Evolutionary conservation across 2,797 vertebrate species (phyloP).

Genomic region (Cichlasoma orientale): DNA sequence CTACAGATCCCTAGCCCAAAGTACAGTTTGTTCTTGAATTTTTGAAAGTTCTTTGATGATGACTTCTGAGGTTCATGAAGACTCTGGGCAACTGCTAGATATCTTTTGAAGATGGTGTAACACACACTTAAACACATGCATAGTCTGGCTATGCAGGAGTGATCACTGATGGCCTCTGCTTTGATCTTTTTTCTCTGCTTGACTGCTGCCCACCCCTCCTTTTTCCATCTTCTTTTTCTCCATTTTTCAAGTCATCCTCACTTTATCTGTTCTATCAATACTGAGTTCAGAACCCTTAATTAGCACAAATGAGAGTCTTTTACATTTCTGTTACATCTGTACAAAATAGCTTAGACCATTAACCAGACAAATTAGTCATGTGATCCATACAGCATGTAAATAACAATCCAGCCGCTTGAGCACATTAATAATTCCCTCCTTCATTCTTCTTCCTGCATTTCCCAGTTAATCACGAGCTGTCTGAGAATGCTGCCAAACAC

Average conservation of each 20-base stretch:
- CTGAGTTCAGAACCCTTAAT: neutral
- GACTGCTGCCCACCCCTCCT: neutral
- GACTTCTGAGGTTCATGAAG: neutral
- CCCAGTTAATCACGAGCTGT: slow-evolving; percentile 14
- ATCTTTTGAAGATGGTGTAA: slow-evolving; percentile 36
- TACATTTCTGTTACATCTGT: neutral
- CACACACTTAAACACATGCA: neutral
- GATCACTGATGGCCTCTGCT: slow-evolving; percentile 20
- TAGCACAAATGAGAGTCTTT: neutral
- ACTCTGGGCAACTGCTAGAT: neutral
- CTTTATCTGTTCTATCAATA: neutral
- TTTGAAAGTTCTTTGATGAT: neutral
- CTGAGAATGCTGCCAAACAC: slow-evolving; percentile 12
- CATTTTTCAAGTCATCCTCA: neutral
- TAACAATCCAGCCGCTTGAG: neutral
- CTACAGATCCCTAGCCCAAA: neutral
- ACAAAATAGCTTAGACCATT: neutral
- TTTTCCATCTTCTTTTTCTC: neutral
- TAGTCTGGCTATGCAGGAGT: neutral
- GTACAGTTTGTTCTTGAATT: neutral
- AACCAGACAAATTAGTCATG: neutral
- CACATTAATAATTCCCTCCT: neutral
- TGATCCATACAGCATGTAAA: neutral
- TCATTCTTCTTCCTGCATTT: neutral
- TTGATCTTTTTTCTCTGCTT: slow-evolving; percentile 37